These are phyloP conservation scores for Tyrophagus putrescentiae DNA, from an alignment of 1,140 invertebrate genomes.

Conservation along the genomic window DNA sequence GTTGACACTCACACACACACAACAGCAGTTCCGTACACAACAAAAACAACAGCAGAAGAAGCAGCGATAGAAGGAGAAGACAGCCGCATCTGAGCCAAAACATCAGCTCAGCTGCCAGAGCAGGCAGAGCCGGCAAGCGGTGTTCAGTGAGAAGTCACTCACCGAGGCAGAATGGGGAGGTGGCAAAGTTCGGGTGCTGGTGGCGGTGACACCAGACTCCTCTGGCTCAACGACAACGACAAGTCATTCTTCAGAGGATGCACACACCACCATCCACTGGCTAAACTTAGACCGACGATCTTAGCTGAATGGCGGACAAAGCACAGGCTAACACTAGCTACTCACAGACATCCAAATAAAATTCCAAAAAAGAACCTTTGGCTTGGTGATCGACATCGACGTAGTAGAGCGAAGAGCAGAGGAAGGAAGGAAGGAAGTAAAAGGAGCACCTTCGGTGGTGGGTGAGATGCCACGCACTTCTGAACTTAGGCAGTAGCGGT, in stretches of 20 bases:
- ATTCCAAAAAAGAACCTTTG: slow-evolving; percentile 9
- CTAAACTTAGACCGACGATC: neutral
- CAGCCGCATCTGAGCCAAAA: too few species aligned
- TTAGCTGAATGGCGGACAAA: neutral
- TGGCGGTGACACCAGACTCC: neutral
- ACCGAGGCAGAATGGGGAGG: neutral
- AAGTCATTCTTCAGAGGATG: slow-evolving; percentile 10
- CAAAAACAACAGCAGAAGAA: too few species aligned
- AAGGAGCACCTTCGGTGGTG: neutral
- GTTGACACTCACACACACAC: too few species aligned
- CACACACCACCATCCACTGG: neutral
- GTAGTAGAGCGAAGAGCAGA: neutral
- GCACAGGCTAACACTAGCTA: neutral
- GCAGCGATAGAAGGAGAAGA: too few species aligned
- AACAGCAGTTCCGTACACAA: too few species aligned
- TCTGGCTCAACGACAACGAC: neutral
- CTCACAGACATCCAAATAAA: neutral
- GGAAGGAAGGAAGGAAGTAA: neutral
- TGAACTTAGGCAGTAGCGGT: too few species aligned
- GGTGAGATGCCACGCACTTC: too few species aligned
- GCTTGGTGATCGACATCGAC: neutral
- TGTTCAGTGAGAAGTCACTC: slow-evolving; percentile 6
- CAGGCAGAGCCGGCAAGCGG: too few species aligned
- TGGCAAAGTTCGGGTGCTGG: slow-evolving; percentile 1
- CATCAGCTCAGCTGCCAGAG: too few species aligned